Base-by-base conservation (phyloP, 2,113 vertebrate species). In the Ceyx margarethae region DNA sequence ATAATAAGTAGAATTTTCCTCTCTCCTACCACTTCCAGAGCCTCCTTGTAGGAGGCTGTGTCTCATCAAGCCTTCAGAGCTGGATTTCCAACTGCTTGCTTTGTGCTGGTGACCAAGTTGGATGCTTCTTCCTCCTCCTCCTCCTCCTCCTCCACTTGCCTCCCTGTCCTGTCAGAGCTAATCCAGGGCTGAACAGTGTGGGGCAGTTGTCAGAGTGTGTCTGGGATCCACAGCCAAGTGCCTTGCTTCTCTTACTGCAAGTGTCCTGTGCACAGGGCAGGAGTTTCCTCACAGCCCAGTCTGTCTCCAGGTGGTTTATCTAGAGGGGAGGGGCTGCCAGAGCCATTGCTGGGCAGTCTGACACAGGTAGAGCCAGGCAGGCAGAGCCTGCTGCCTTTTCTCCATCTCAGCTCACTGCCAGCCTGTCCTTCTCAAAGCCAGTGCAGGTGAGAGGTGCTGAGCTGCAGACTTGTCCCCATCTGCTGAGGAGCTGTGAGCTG, bases 341-440 rank as follows among this genome's bases (percentile, higher is more conserved):
- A 61, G 56, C 13, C 22, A 15, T 48, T 53, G 46, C 25, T 81
- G 66, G 45, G 10, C 42, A 35, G 22, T 46, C 33, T 68, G 80
- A 76, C 3, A 1, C 19, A 51, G 17, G 65, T 68, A 33, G 58
- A 45, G 48, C 74, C 79, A 60, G 22, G 3, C 40, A 75, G 14
- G 28, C 9, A 65, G 11, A 17, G 9, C 6, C 28, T 4, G 1
- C 20, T 50, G 48, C 0, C 6, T 23, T 28, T 53, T 13, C 28
- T 17, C 37, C 37, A 4, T 20, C 6, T 37, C 14, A 73, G 19
- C 54, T 77, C 76, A 9, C 62, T 1, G 3, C 62, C 65, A 69
- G 69, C 15, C 8, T 68, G 13, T 17, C 9, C 9, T 21, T 42
- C 23, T 35, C 5, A 58, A 73, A 62, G 23, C 5, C 13, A 13